Conservation (phyloP, 2,888 invertebrate genomes). For the Drosophila hamatofila region DNA sequence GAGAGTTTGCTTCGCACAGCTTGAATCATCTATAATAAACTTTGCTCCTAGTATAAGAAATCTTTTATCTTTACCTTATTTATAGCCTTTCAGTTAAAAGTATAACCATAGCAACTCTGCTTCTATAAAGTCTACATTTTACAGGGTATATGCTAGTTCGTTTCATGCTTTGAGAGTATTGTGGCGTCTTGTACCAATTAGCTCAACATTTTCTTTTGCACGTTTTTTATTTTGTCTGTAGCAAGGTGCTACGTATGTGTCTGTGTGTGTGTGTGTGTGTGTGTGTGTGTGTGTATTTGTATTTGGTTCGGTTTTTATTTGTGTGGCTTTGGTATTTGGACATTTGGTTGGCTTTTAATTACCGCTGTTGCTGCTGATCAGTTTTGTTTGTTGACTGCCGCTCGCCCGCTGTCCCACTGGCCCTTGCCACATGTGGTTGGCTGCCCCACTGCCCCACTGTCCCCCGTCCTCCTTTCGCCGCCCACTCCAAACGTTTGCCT, state of each 20-base stretch:
- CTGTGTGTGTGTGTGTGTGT: conserved; percentile 1
- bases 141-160: conserved; percentile 23
- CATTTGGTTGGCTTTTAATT: conserved; percentile 80
- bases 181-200: conserved; percentile 27
- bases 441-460: too few relatives aligned
- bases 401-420: neutral
- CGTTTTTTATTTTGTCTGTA: conserved; percentile 2
- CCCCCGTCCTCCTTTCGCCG: neutral
- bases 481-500: neutral
- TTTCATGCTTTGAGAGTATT: accelerated
- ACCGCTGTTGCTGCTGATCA: conserved; percentile 69
- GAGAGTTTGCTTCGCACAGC: neutral
- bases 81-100: too few relatives aligned
- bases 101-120: neutral
- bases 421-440: neutral
- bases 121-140: neutral
- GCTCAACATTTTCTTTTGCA: conserved; percentile 38
- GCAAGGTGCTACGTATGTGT: neutral
- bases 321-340: conserved; percentile 72
- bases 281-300: conserved; percentile 27
- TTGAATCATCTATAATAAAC: too few relatives aligned
- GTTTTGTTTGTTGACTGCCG: conserved; percentile 64
- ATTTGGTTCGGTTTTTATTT: conserved; percentile 48
- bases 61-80: too few relatives aligned
- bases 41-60: too few relatives aligned